Evolutionary conservation across 1,140 invertebrate species (phyloP), one percentile per base, ranked within the genome.

Genomic region (Zaprionus inermis): DNA sequence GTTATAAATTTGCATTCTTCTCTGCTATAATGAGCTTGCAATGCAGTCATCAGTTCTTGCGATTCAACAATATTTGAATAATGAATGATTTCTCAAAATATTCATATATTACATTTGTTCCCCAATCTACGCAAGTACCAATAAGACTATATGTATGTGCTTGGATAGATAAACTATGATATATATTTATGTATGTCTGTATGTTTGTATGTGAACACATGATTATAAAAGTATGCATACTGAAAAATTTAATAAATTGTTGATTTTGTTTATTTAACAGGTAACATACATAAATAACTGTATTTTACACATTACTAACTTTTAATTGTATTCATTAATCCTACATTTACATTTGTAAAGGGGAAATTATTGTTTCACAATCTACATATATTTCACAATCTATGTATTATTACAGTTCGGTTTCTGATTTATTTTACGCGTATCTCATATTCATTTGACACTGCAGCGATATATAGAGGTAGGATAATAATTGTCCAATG

Each of bases 401-500:
- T 65, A 65, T 56, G 51, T 81, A 82, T 82, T 88, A 85, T 85
- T 85, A 85, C 81, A 85, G 81, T 80, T 88, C 83, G 64, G 28
- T 68, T 58, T 78, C 32, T n/a, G 54, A 61, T 72, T 71, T 72
- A 63, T 73, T 67, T 74, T 65, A 70, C 71, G 57, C 86, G 69
- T 84, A 81, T 72, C 63, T 78, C 65, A 51, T 73, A 51, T 69
- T 69, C n/a, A n/a, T 20, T 51, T 72, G 81, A 88, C 79, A 85
- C 83, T 85, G 65, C 49, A 78, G 83, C 78, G 81, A 88, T 88
- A 79, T 67, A 81, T 72, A 85, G 81, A 85, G 81, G 81, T 85
- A 85, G 81, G 83, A 85, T 85, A 82, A 88, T 79, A 88, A 85
- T 85, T 86, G 81, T 85, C 81, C 78, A 61, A 85, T 85, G 82